phyloP scores from a whole-genome alignment of 1,140 invertebrate genomes.

The Trachymyrmex cornetzi region DNA sequence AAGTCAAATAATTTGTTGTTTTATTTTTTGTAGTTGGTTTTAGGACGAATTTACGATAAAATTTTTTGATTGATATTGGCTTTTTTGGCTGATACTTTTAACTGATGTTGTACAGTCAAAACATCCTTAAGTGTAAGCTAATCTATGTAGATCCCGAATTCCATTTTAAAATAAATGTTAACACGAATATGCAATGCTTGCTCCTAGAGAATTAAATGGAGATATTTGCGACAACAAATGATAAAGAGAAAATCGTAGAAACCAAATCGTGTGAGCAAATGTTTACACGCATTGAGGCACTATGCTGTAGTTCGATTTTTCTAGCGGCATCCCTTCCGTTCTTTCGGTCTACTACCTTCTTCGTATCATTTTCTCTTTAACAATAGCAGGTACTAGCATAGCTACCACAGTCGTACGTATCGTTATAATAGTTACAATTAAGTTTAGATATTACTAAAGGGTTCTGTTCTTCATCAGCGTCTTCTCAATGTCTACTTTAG shows the following conservation, averaged over 20 bases:
- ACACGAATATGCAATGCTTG: too few species aligned
- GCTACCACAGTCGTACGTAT: slow-evolving; percentile 87
- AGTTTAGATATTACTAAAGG: slow-evolving; percentile 85
- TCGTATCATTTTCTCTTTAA: slow-evolving; percentile 80
- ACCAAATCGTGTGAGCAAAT: slow-evolving; percentile 1
- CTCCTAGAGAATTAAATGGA: too few species aligned
- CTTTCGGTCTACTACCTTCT: slow-evolving; percentile 21
- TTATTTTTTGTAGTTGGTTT: too few species aligned
- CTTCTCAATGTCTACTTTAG: slow-evolving; percentile 65
- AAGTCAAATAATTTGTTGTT: too few species aligned
- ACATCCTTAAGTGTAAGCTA: too few species aligned
- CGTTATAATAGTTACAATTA: slow-evolving; percentile 86
- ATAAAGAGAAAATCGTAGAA: not conserved
- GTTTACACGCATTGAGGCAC: slow-evolving; percentile 42
- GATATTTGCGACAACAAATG: too few species aligned
- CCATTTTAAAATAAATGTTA: too few species aligned
- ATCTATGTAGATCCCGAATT: too few species aligned
- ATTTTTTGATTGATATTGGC: too few species aligned
- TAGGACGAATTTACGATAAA: too few species aligned
- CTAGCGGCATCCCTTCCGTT: not conserved
- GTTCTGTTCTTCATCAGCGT: slow-evolving; percentile 75
- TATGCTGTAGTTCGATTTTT: slow-evolving; percentile 2
- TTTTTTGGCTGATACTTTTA: too few species aligned
- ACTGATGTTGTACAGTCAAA: too few species aligned
- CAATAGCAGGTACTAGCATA: slow-evolving; percentile 87